These are phyloP conservation scores for Oedothorax gibbosus DNA, from an alignment of 1,140 invertebrate genomes.

Conservation along the genomic window DNA sequence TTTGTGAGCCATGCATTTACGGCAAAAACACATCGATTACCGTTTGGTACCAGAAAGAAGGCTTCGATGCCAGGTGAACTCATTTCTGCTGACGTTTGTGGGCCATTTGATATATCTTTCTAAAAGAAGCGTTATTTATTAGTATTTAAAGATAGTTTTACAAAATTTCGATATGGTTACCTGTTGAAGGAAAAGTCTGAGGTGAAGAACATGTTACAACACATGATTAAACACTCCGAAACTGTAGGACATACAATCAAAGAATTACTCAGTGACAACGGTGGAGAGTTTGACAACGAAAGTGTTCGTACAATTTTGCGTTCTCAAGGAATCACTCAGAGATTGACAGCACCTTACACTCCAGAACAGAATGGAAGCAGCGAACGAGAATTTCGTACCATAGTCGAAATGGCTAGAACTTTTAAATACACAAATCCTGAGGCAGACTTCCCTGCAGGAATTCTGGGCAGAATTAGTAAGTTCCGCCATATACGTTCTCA, in stretches of 20 bases:
- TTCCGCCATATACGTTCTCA: neutral
- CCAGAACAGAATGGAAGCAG: slow-evolving; percentile 46
- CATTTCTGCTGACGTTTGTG: slow-evolving; percentile 38
- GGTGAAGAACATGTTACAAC: neutral
- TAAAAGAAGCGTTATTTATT: slow-evolving; percentile 18
- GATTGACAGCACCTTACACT: slow-evolving; percentile 45
- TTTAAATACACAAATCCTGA: slow-evolving; percentile 30
- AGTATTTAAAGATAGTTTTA: slow-evolving; percentile 37
- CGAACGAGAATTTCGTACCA: slow-evolving; percentile 32
- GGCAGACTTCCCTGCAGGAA: neutral
- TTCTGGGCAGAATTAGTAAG: neutral
- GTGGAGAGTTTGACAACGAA: slow-evolving; percentile 37
- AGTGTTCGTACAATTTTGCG: neutral
- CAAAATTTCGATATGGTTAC: slow-evolving; percentile 13
- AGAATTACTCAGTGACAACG: slow-evolving; percentile 48
- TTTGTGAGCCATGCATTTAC: slow-evolving; percentile 22
- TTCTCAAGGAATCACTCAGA: slow-evolving; percentile 14
- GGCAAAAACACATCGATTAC: slow-evolving; percentile 26
- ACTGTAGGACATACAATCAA: neutral
- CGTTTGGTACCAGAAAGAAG: slow-evolving; percentile 40
- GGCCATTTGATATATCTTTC: slow-evolving; percentile 23
- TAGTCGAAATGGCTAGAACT: slow-evolving; percentile 39
- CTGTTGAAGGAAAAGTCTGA: slow-evolving; percentile 6
- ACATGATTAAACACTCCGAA: slow-evolving; percentile 19
- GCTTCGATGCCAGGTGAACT: neutral